Conservation (phyloP, 2,113 vertebrate genomes). For the Sapajus apella region DNA sequence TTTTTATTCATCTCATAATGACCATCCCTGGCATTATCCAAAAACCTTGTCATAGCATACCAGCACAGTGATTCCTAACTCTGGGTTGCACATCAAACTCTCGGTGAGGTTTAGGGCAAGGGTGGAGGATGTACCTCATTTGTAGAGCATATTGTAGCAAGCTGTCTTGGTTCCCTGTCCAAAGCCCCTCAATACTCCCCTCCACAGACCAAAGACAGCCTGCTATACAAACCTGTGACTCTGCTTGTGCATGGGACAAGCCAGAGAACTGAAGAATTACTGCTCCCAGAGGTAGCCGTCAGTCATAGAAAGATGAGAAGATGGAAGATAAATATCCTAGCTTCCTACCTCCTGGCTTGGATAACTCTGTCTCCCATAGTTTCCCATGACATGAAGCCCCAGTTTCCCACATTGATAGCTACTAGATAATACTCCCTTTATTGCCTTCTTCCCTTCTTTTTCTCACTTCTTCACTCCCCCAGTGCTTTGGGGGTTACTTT, state of each 20-base stretch:
- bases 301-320: not conserved
- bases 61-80: not conserved
- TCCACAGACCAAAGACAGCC: not conserved
- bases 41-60: not conserved
- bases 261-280: not conserved
- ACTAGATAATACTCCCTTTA: not conserved
- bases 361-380: not conserved
- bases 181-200: not conserved
- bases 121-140: not conserved
- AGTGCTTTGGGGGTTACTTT: not conserved
- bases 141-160: not conserved
- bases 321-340: not conserved
- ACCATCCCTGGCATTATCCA: not conserved
- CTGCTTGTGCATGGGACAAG: not conserved
- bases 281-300: not conserved
- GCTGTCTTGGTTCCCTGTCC: not conserved
- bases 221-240: not conserved
- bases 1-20: slow-evolving; percentile 4
- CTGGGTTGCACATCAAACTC: not conserved
- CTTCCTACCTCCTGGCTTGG: not conserved
- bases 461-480: not conserved
- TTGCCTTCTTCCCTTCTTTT: not conserved
- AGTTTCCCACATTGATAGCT: not conserved
- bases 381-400: not conserved
- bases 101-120: not conserved